These are phyloP conservation scores for Platyscapa corneri DNA, from an alignment of 1,140 invertebrate genomes.

Conservation along the genomic window DNA sequence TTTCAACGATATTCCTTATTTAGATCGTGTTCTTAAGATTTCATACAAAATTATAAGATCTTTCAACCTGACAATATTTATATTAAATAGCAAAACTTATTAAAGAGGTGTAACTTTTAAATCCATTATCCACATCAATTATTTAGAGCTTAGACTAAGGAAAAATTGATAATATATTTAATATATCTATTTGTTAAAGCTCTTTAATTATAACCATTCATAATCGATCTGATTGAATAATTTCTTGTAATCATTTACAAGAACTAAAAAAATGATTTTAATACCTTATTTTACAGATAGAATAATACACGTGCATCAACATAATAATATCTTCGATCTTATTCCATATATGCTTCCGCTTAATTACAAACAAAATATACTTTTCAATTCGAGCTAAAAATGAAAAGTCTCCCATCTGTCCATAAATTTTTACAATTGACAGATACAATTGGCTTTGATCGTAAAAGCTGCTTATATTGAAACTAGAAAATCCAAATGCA, in stretches of 20 bases:
- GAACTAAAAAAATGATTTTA: background rate
- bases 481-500: slow-evolving; percentile 46
- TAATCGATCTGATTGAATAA: no score
- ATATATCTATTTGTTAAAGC: background rate
- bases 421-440: slow-evolving; percentile 48
- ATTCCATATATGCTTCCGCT: slow-evolving; percentile 49
- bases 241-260: no score
- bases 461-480: slow-evolving; percentile 38
- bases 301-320: slow-evolving; percentile 51
- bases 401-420: background rate
- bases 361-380: slow-evolving; percentile 47
- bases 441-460: slow-evolving; percentile 57
- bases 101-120: no score
- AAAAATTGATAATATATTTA: background rate
- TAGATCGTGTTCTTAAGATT: no score
- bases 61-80: no score
- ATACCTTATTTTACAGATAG: slow-evolving; percentile 59
- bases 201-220: background rate
- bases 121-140: no score
- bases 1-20: no score
- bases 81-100: no score
- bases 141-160: no score
- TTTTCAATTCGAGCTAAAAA: slow-evolving; percentile 53
- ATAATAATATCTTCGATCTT: slow-evolving; percentile 49
- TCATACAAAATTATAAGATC: no score